phyloP scores from a whole-genome alignment of 2,888 invertebrate species.

The Netelia inedita region DNA sequence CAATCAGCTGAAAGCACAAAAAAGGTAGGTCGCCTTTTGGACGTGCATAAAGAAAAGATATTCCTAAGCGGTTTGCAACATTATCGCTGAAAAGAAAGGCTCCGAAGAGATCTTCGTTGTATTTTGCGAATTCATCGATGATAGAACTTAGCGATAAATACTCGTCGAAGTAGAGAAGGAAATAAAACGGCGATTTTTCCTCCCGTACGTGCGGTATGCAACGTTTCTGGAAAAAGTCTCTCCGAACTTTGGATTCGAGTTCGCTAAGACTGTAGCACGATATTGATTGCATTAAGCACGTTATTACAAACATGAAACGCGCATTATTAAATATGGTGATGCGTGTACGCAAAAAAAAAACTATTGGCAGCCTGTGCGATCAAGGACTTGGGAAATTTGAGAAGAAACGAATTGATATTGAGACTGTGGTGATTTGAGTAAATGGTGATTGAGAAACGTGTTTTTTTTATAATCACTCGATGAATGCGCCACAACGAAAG shows the following conservation, averaged over 20 bases:
- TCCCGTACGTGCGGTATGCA: slow-evolving; percentile 6
- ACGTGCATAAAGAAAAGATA: slow-evolving; percentile 45
- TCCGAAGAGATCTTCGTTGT: slow-evolving; percentile 32
- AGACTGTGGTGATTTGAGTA: slow-evolving; percentile 46
- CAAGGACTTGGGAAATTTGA: slow-evolving; percentile 69
- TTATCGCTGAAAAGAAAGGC: slow-evolving; percentile 7
- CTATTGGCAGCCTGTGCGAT: slow-evolving; percentile 61
- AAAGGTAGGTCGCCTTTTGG: slow-evolving; percentile 89
- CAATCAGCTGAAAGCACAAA: slow-evolving; percentile 97
- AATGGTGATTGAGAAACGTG: slow-evolving; percentile 35
- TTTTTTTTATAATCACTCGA: slow-evolving; percentile 39
- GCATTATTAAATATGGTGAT: slow-evolving; percentile 22
- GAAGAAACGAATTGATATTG: slow-evolving; percentile 61
- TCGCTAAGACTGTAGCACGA: slow-evolving; percentile 21
- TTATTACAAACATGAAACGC: slow-evolving; percentile 26
- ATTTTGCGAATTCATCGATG: slow-evolving; percentile 33
- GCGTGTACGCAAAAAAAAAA: slow-evolving; percentile 39
- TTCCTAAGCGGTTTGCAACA: slow-evolving; percentile 33
- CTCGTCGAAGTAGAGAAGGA: slow-evolving; percentile 25
- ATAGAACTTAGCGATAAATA: slow-evolving; percentile 53
- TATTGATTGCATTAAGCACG: slow-evolving; percentile 25
- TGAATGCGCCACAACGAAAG: slow-evolving; percentile 34
- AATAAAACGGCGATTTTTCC: slow-evolving; percentile 6
- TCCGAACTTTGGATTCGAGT: slow-evolving; percentile 25
- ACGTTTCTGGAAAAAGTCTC: slow-evolving; percentile 21